Conservation (phyloP, 2,888 invertebrate species). For the Eupithecia dodoneata region DNA sequence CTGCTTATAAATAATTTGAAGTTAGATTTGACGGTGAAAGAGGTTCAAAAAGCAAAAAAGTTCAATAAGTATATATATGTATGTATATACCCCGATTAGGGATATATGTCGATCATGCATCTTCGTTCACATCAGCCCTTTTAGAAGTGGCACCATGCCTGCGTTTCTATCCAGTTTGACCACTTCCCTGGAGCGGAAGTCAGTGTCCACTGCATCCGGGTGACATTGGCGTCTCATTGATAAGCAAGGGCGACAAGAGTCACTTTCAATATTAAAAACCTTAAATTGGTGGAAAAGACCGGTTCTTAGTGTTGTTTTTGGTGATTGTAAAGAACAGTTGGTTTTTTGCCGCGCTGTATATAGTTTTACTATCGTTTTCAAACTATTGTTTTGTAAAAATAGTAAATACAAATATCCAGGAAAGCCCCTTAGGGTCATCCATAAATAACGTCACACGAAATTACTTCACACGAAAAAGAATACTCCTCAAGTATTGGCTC, state of each 20-base stretch:
- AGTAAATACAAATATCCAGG: too few species aligned
- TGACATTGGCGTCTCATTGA: conserved; percentile 60
- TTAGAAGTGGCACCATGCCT: conserved; percentile 22
- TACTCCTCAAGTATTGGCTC: too few species aligned
- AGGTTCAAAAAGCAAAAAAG: too few species aligned
- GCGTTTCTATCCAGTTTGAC: conserved; percentile 20
- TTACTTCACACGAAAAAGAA: too few species aligned
- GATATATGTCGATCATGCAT: background rate
- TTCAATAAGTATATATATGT: too few species aligned
- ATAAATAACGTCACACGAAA: too few species aligned
- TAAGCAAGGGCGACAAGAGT: conserved; percentile 63
- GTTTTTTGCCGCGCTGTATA: background rate
- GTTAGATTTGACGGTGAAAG: too few species aligned
- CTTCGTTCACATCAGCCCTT: background rate
- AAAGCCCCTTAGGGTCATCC: too few species aligned
- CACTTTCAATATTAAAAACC: conserved; percentile 64
- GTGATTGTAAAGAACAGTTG: background rate
- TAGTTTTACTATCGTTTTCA: background rate
- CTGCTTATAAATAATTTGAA: too few species aligned
- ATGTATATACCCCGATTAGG: too few species aligned
- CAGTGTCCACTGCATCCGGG: conserved; percentile 54
- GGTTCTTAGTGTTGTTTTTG: conserved; percentile 41
- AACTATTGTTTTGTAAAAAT: background rate
- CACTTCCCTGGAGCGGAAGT: conserved; percentile 59
- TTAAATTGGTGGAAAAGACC: conserved; percentile 56